Evolutionary conservation across 1,140 invertebrate species (phyloP).

Genomic region (Metaphire vulgaris): DNA sequence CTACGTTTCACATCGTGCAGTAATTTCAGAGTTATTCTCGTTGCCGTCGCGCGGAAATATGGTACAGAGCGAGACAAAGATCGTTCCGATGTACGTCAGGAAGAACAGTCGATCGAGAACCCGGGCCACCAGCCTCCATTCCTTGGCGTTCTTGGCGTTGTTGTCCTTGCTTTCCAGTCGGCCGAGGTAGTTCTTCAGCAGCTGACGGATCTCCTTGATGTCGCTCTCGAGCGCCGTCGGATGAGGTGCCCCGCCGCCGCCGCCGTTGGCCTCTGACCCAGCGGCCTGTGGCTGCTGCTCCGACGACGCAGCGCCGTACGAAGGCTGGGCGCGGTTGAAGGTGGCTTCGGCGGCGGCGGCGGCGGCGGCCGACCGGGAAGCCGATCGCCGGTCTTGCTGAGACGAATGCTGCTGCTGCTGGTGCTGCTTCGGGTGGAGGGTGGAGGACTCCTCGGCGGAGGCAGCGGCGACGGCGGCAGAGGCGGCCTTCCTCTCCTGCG

Average conservation of each 20-base stretch:
- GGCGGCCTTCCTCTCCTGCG: neutral
- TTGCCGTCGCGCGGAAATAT: slow-evolving; percentile 41
- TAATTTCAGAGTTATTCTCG: too few species aligned
- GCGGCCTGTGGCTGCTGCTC: neutral
- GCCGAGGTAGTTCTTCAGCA: slow-evolving; percentile 35
- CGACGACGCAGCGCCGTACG: slow-evolving; percentile 17
- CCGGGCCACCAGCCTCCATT: slow-evolving; percentile 35
- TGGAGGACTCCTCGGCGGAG: neutral
- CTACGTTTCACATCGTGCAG: too few species aligned
- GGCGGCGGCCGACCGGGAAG: neutral
- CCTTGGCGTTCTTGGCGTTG: slow-evolving; percentile 37
- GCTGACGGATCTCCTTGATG: slow-evolving; percentile 41
- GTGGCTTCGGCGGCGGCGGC: neutral
- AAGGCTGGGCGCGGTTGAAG: neutral
- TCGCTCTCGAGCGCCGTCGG: slow-evolving; percentile 40
- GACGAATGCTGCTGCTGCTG: neutral
- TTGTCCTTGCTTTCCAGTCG: slow-evolving; percentile 39
- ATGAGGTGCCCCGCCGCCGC: too few species aligned
- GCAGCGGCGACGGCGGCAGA: slow-evolving; percentile 22
- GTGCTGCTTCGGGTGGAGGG: slow-evolving; percentile 5
- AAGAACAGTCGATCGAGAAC: slow-evolving; percentile 37
- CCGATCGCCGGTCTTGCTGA: neutral
- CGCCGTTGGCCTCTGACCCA: neutral
- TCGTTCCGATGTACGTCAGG: slow-evolving; percentile 42
- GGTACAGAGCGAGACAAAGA: slow-evolving; percentile 46